A percentile compares a stretch with the other conserved stretches of the same genome.
Evolutionary conservation across 2,113 vertebrate genomes (phyloP).

Genomic region (Scalopus aquaticus): DNA sequence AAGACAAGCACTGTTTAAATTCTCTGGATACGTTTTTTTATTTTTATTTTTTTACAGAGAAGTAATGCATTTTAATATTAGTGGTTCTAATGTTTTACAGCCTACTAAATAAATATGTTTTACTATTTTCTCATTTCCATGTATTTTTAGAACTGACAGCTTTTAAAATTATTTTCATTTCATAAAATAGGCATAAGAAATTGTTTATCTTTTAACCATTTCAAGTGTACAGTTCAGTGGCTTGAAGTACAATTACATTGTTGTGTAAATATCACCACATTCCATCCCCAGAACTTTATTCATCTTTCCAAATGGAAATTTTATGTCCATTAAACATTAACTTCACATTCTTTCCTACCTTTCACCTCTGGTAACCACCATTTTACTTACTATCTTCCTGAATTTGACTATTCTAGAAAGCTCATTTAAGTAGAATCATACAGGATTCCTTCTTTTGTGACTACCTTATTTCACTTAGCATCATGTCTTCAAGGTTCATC

Average conservation of each 20-base stretch:
- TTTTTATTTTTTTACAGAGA: not conserved
- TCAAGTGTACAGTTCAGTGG: not conserved
- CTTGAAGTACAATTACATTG: not conserved
- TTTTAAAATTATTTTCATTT: constrained; percentile 10
- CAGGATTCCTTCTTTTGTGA: not conserved
- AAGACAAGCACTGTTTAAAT: not conserved
- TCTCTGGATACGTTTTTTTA: not conserved
- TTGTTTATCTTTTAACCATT: not conserved
- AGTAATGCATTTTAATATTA: not conserved
- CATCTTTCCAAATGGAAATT: not conserved
- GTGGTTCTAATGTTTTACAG: not conserved
- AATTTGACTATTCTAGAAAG: not conserved
- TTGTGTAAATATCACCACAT: not conserved
- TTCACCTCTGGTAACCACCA: not conserved
- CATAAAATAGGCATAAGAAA: not conserved
- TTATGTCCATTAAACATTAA: not conserved
- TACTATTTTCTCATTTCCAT: not conserved
- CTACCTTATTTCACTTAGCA: not conserved
- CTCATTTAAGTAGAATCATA: not conserved
- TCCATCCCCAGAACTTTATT: not conserved
- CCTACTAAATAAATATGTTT: not conserved
- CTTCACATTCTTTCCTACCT: not conserved
- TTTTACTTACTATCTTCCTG: not conserved
- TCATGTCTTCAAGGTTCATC: not conserved
- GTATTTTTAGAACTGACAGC: not conserved